These are phyloP conservation scores for Hirtodrosophila alboralis DNA, from an alignment of 2,888 invertebrate genomes.

Conservation along the genomic window DNA sequence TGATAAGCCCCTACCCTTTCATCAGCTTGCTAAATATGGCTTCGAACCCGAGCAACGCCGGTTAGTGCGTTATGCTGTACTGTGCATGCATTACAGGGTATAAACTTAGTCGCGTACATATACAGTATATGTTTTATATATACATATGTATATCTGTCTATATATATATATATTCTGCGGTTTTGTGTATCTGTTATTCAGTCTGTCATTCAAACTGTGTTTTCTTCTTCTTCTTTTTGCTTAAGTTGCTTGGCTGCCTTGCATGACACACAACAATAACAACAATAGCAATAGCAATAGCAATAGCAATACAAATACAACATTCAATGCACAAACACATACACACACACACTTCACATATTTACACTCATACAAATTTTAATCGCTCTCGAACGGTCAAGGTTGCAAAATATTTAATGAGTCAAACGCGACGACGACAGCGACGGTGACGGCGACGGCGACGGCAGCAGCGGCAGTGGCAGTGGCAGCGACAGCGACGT, in stretches of 20 bases:
- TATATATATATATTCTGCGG: background rate
- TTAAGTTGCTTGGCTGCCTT: slow-evolving; percentile 28
- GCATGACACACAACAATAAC: slow-evolving; percentile 41
- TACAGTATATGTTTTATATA: too few species aligned
- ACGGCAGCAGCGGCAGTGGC: slow-evolving; percentile 15
- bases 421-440: slow-evolving; percentile 63
- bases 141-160: too few species aligned
- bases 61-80: too few species aligned
- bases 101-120: too few species aligned
- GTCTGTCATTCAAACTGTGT: slow-evolving; percentile 5
- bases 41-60: too few species aligned
- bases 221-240: slow-evolving; percentile 18
- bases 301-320: slow-evolving; percentile 39
- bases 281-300: slow-evolving; percentile 16
- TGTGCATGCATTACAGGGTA: too few species aligned
- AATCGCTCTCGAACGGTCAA: slow-evolving; percentile 81
- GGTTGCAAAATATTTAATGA: slow-evolving; percentile 80
- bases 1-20: too few species aligned
- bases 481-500: slow-evolving; percentile 15
- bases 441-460: slow-evolving; percentile 22
- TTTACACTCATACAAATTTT: slow-evolving; percentile 50
- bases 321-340: slow-evolving; percentile 9
- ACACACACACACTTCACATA: slow-evolving; percentile 11
- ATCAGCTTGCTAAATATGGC: too few species aligned
- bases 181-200: background rate